A percentile compares a stretch with the other conserved stretches of the same genome.
Conservation (phyloP, 2,888 invertebrate genomes). For the Steinernema scapterisci region DNA sequence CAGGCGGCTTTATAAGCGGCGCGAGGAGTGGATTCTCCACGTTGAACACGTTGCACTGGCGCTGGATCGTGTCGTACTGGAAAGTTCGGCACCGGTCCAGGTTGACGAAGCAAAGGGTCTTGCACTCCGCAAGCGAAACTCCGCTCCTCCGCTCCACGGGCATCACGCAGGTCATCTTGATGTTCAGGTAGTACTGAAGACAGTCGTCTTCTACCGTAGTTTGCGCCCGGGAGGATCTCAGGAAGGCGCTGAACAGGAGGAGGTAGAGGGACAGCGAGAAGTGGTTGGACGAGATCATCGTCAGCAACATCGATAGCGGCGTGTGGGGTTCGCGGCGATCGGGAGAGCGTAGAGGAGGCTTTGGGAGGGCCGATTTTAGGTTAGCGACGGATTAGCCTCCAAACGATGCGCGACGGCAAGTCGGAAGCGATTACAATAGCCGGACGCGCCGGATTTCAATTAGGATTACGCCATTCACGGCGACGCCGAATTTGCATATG, state of each 20-base stretch:
- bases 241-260: neutral
- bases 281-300: neutral
- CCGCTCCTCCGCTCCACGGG: slow-evolving; percentile 13
- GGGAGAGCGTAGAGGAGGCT: too few species aligned
- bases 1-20: neutral
- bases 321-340: neutral
- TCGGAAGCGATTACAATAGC: slow-evolving; percentile 21
- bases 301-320: slow-evolving; percentile 11
- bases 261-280: neutral
- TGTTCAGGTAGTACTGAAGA: slow-evolving; percentile 9
- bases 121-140: slow-evolving; percentile 9
- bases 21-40: slow-evolving; percentile 8
- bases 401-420: slow-evolving; percentile 29
- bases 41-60: slow-evolving; percentile 24
- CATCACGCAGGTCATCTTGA: slow-evolving; percentile 17
- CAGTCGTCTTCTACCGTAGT: slow-evolving; percentile 7
- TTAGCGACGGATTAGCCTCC: slow-evolving; percentile 30
- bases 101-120: slow-evolving; percentile 15
- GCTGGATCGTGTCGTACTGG: slow-evolving; percentile 25
- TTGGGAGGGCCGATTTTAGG: slow-evolving; percentile 26
- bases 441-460: slow-evolving; percentile 22
- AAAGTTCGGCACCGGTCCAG: slow-evolving; percentile 2
- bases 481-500: slow-evolving; percentile 2
- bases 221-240: neutral
- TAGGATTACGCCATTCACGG: slow-evolving; percentile 22